Evolutionary conservation across 2,797 vertebrate genomes (phyloP).

Genomic region (Thaleichthys pacificus): DNA sequence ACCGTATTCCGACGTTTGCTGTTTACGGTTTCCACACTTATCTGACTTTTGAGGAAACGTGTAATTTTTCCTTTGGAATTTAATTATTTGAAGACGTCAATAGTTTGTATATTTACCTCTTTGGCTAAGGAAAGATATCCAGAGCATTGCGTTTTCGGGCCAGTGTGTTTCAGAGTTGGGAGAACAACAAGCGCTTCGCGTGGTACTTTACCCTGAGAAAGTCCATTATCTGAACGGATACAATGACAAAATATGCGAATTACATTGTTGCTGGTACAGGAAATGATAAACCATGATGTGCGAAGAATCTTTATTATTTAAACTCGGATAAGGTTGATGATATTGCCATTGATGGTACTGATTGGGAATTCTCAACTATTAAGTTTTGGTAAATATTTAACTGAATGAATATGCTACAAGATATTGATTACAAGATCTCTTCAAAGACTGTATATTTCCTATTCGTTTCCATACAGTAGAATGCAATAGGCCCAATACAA

Average conservation of each 20-base stretch:
- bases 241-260: not conserved
- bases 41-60: not conserved
- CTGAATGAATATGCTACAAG: constrained; percentile 12
- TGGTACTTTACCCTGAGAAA: constrained; percentile 31
- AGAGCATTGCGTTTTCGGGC: constrained; percentile 44
- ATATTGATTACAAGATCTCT: not conserved
- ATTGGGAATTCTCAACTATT: not conserved
- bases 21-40: not conserved
- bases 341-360: constrained; percentile 23
- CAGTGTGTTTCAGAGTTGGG: constrained; percentile 53
- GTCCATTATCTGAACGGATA: constrained; percentile 18
- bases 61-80: constrained; percentile 26
- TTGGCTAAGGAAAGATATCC: constrained; percentile 40
- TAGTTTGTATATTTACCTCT: constrained; percentile 24
- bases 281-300: constrained; percentile 28
- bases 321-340: constrained; percentile 13
- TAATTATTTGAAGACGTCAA: constrained; percentile 26
- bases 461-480: not conserved
- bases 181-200: constrained; percentile 51
- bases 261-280: not conserved
- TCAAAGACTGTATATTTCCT: not conserved
- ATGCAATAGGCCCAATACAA: not conserved
- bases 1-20: constrained; percentile 1
- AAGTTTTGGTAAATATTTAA: not conserved
- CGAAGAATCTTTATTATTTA: constrained; percentile 21